Evolutionary conservation across 2,797 vertebrate species (phyloP), one percentile per base, ranked within the genome.

Genomic region (Cryptoprocta ferox): DNA sequence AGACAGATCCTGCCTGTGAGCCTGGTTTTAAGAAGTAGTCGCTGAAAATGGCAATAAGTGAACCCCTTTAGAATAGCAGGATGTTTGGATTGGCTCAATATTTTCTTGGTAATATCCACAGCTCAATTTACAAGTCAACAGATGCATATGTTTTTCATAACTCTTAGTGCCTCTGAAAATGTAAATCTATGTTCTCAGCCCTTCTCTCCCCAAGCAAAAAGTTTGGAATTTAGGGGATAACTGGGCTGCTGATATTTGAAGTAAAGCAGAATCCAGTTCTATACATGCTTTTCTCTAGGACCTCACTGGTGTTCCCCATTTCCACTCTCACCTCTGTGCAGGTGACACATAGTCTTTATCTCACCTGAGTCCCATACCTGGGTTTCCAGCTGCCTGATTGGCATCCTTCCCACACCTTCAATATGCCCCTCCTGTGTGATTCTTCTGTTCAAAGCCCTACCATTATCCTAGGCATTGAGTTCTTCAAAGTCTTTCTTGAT

Each of bases 101-200:
- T 83, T 79, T 89, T 87, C 75, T 42, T 78, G 71, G 70, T 95
- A 76, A 87, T 28, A 71, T 63, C 83, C 90, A 79, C 35, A 83
- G 82, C 68, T 84, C 84, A 56, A 94, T 89, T 94, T 95, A 63
- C 42, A 94, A 94, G 63, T 81, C 87, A 92, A 87, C 78, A 84
- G 70, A 75, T 83, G 73, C 61, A 7, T 66, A 39, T 66, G 24
- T 59, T 93, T 92, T 92, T 73, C 68, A 39, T 79, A 89, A 93
- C 42, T 89, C 85, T 91, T 45, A 91, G 63, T 76, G 75, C 32
- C 61, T 95, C 80, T 92, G 71, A 93, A 94, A 94, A 73, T 89
- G 28, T 50, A 81, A 45, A 30, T 26, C 3, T 61, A 13, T 71
- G 37, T 90, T 95, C 88, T 97, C 56, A 65, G 61, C 42, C 68